phyloP scores from a whole-genome alignment of 2,797 vertebrate species.

The Pipistrellus kuhlii region DNA sequence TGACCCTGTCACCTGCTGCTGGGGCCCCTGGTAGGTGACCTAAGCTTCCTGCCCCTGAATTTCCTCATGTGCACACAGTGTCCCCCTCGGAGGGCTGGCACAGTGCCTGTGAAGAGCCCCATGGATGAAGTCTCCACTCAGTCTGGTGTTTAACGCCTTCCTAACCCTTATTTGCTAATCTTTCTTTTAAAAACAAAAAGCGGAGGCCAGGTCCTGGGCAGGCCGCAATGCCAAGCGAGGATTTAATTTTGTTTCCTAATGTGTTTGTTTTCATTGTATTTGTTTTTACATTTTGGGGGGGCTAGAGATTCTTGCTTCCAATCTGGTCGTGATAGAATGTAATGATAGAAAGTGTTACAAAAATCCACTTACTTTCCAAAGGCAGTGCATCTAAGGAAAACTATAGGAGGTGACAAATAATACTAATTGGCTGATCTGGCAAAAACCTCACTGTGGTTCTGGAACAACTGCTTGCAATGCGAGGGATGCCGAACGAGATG shows the following conservation, averaged over 20 bases:
- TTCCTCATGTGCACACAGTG: neutral
- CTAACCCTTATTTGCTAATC: neutral
- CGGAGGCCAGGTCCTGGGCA: neutral
- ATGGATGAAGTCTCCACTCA: rapidly evolving
- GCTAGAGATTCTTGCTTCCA: neutral
- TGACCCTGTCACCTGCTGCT: neutral
- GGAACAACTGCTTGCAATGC: neutral
- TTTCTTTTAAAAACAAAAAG: neutral
- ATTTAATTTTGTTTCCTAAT: neutral
- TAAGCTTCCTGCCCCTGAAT: neutral
- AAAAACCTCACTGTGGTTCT: neutral
- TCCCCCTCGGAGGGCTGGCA: neutral
- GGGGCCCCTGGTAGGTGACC: neutral
- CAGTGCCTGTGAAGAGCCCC: neutral
- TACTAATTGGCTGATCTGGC: neutral
- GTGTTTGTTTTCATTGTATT: neutral
- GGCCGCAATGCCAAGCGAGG: neutral
- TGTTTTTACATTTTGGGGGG: neutral
- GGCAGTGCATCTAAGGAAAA: neutral
- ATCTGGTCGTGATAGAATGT: neutral
- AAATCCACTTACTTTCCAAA: neutral
- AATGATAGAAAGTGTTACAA: neutral
- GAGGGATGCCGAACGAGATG: neutral
- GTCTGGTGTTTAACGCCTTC: neutral
- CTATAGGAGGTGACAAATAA: neutral